Evolutionary conservation across 2,797 vertebrate species (phyloP).

Genomic region (Cryptoprocta ferox): DNA sequence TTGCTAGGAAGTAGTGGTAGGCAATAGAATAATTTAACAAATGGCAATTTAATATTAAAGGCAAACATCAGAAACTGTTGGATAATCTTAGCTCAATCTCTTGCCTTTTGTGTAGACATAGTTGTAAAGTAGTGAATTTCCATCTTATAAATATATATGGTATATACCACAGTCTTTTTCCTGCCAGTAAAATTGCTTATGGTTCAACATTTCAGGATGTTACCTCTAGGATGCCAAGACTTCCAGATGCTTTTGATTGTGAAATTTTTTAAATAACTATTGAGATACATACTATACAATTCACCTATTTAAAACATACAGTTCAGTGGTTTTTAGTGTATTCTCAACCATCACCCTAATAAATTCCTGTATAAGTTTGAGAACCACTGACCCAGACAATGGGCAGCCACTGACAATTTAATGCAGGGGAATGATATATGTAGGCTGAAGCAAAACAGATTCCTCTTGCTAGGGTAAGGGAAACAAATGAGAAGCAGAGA

Average conservation of each 20-base stretch:
- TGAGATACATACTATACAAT: background rate
- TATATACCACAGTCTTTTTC: background rate
- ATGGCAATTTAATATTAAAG: background rate
- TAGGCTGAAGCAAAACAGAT: background rate
- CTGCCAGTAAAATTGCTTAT: background rate
- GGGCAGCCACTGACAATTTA: background rate
- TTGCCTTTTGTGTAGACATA: background rate
- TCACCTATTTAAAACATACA: background rate
- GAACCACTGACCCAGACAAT: background rate
- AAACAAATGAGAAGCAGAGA: background rate
- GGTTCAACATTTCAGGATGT: background rate
- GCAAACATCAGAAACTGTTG: conserved; percentile 8
- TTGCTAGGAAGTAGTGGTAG: background rate
- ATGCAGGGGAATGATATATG: background rate
- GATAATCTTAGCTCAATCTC: background rate
- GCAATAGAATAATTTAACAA: background rate
- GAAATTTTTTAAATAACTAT: background rate
- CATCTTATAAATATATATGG: background rate
- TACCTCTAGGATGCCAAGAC: background rate
- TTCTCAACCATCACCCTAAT: background rate
- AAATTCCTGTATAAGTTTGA: background rate
- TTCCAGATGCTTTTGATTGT: conserved; percentile 5
- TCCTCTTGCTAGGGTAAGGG: background rate
- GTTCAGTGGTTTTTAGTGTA: background rate
- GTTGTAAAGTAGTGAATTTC: background rate